phyloP scores from a whole-genome alignment of 2,113 vertebrate species.

The human region GRCh38 chr5:44243501-44244000 shows the following conservation, averaged over 20 bases:
- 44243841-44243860: neutral
- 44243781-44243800: neutral
- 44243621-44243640: too few species aligned
- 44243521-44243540: too few species aligned
- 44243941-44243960: neutral
- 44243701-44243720: neutral
- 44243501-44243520: too few species aligned
- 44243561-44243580: too few species aligned
- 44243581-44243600: too few species aligned
- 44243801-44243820: neutral
- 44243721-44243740: neutral
- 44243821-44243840: neutral
- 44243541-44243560: too few species aligned
- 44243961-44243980: neutral
- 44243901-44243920: neutral
- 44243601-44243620: too few species aligned
- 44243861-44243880: neutral
- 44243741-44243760: neutral
- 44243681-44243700: neutral
- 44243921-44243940: neutral
- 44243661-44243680: neutral
- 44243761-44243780: neutral
- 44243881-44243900: neutral
- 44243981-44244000: neutral
- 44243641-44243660: too few species aligned